phyloP scores from a whole-genome alignment of 2,888 invertebrate genomes.

The Andrena camellia region DNA sequence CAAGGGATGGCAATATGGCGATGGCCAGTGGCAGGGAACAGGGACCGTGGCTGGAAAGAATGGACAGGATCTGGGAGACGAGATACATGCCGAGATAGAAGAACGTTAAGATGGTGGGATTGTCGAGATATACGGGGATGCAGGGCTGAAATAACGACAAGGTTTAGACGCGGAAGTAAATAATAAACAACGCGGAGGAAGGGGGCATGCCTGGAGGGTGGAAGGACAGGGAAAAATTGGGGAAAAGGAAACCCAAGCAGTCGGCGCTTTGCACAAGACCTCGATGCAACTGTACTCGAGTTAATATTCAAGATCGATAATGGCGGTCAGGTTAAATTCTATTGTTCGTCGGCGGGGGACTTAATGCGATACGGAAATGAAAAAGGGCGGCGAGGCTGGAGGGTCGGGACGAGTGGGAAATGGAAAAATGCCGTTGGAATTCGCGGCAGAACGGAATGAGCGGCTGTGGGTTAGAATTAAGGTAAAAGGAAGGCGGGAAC shows the following conservation, averaged over 20 bases:
- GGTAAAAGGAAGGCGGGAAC: slow-evolving; percentile 79
- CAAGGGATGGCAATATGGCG: too few species aligned
- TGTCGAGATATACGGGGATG: not conserved
- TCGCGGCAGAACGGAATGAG: slow-evolving; percentile 63
- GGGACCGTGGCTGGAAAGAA: not conserved
- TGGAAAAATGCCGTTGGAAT: slow-evolving; percentile 71
- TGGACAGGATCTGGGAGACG: not conserved
- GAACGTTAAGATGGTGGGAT: not conserved
- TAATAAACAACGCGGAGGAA: too few species aligned
- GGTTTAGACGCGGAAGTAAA: not conserved
- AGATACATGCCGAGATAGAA: not conserved
- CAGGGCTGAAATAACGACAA: not conserved
- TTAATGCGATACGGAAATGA: slow-evolving; percentile 72
- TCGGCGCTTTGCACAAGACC: slow-evolving; percentile 14
- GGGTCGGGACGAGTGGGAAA: slow-evolving; percentile 46
- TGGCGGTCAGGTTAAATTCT: slow-evolving; percentile 68
- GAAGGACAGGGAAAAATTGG: not conserved
- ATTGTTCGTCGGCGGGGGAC: slow-evolving; percentile 64
- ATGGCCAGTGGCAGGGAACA: too few species aligned
- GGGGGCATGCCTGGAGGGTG: too few species aligned
- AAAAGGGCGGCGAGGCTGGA: slow-evolving; percentile 26
- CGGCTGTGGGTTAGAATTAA: slow-evolving; percentile 75
- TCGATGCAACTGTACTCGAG: slow-evolving; percentile 38
- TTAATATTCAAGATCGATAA: slow-evolving; percentile 69
- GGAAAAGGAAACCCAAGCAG: not conserved